Evolutionary conservation across 2,888 invertebrate genomes (phyloP).

Genomic region (Arctia plantaginis): DNA sequence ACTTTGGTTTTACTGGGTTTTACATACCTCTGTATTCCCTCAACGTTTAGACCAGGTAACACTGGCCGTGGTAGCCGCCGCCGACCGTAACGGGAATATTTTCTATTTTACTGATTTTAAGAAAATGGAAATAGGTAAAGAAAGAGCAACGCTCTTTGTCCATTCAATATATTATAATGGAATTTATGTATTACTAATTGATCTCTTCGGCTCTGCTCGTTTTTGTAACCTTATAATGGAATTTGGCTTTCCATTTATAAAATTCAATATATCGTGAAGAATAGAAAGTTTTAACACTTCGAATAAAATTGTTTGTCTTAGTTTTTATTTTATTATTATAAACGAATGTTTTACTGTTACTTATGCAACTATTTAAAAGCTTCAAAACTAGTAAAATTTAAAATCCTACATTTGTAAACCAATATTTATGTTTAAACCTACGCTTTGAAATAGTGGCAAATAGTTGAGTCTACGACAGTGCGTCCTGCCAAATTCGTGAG

Average conservation of each 20-base stretch:
- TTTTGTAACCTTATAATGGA: not conserved
- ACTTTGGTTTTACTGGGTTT: too few relatives aligned
- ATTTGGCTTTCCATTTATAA: not conserved
- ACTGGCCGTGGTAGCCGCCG: too few relatives aligned
- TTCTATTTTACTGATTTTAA: too few relatives aligned
- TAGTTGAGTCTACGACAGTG: not conserved
- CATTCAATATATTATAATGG: too few relatives aligned
- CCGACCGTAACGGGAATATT: too few relatives aligned
- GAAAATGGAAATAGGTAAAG: too few relatives aligned
- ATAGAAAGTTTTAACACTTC: not conserved
- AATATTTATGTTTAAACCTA: not conserved
- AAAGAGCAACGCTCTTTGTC: too few relatives aligned
- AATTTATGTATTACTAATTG: not conserved
- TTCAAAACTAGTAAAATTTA: not conserved
- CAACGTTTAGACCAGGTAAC: too few relatives aligned
- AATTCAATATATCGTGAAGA: not conserved
- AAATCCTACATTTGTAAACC: not conserved
- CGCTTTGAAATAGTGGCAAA: not conserved
- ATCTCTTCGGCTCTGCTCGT: not conserved
- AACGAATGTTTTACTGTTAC: not conserved
- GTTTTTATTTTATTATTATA: not conserved
- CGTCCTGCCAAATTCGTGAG: not conserved
- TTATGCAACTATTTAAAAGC: not conserved
- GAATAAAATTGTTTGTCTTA: not conserved
- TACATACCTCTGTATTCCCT: too few relatives aligned